Base-by-base conservation (phyloP, 2,113 vertebrate species). In the Sialia sialis region DNA sequence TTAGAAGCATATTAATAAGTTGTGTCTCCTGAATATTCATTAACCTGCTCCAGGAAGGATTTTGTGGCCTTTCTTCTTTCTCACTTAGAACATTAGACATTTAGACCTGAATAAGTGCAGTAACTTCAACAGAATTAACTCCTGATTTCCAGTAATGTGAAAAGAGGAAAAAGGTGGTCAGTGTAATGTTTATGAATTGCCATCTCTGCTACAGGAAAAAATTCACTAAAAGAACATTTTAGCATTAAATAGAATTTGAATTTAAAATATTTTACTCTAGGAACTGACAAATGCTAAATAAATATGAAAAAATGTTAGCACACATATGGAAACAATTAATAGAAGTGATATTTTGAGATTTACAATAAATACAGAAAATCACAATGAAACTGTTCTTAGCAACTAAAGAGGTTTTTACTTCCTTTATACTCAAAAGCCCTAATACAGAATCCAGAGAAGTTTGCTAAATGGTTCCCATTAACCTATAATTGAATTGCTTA, bases 1-100 rank as follows among this genome's bases (percentile, higher is more conserved):
- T 91, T 94, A 95, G 91, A 78, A 89, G 91, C 81, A 92, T 94
- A 90, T 94, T 95, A 96, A 96, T 95, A 59, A 90, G n/a, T 67
- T 92, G 48, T 87, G 56, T 62, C 89, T 89, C 76, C 52, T 96
- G 83, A 93, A 93, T 96, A 95, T 95, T 94, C 83, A 92, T 93
- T 86, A 95, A 30, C 7, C 51, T 75, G 23, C 51, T 81, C 41
- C 73, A 92, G 59, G 83, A 95, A 84, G 46, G 60, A 77, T 92
- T 86, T 90, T 86, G 52, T 77, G 55, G 54, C 9, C 23, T 62
- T 73, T 76, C 85, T 84, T 78, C 26, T 43, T 82, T 54, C 36
- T 81, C 30, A 64, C 60, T 88, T 74, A 44, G 30, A 92, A 87
- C 46, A 68, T 76, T 67, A 76, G 70, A 58, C 52, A 76, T 55